Conservation (phyloP, 2,888 invertebrate species). For the Agelastica alni region DNA sequence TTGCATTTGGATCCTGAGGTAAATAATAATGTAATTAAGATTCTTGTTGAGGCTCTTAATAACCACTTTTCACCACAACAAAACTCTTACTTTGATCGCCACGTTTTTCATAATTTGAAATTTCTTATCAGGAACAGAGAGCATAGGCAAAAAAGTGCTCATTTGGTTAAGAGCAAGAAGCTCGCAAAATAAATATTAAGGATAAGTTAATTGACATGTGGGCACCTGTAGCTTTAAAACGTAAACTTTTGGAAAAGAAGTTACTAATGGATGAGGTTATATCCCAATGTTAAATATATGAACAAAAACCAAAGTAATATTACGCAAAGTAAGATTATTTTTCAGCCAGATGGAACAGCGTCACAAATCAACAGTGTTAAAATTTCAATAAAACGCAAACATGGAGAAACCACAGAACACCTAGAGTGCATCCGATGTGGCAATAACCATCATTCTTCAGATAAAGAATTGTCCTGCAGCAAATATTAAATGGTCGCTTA, state of each 20-base stretch:
- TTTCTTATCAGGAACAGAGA: too few species aligned
- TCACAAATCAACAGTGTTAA: conserved; percentile 15
- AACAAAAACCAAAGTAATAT: conserved; percentile 23
- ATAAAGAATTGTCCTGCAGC: conserved; percentile 25
- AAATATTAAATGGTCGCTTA: conserved; percentile 23
- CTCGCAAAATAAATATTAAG: conserved; percentile 34
- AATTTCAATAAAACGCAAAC: conserved; percentile 15
- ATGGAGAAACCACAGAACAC: too few species aligned
- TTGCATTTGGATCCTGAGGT: too few species aligned
- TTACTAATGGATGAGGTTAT: conserved; percentile 19
- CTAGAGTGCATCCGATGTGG: conserved; percentile 21
- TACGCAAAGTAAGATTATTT: conserved; percentile 20
- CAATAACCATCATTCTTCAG: conserved; percentile 1
- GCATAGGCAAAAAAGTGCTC: too few species aligned
- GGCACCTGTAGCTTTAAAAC: conserved; percentile 34
- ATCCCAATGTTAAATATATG: conserved; percentile 23
- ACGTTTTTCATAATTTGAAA: too few species aligned
- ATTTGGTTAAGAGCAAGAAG: conserved; percentile 29
- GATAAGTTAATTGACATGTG: conserved; percentile 38
- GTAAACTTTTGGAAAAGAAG: conserved; percentile 33
- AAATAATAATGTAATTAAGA: too few species aligned
- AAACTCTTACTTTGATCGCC: too few species aligned
- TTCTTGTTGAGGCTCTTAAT: too few species aligned
- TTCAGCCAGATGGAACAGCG: not conserved
- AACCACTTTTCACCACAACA: too few species aligned